These are phyloP conservation scores for Catocala nupta DNA, from an alignment of 2,888 invertebrate genomes.

Conservation along the genomic window DNA sequence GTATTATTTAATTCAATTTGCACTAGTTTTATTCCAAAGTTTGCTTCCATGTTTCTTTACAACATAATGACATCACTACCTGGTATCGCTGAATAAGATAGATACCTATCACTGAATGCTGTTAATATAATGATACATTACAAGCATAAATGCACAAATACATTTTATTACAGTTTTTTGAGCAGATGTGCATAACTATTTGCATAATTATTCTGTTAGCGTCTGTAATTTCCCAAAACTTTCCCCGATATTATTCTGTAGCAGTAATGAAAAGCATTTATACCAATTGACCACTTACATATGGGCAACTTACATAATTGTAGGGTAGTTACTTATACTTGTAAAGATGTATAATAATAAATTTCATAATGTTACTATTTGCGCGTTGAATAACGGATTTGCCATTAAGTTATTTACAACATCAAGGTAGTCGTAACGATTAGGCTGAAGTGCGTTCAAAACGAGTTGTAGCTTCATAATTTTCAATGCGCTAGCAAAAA, in stretches of 20 bases:
- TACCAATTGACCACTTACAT: not conserved
- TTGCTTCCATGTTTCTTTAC: constrained; percentile 3
- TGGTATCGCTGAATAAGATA: not conserved
- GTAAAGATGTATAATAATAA: not conserved
- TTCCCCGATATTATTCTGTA: not conserved
- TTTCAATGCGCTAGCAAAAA: constrained; percentile 39
- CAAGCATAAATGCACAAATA: constrained; percentile 6
- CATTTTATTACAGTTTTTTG: constrained; percentile 6
- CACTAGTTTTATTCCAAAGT: constrained; percentile 23
- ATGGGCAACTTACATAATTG: not conserved
- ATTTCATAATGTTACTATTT: constrained; percentile 2
- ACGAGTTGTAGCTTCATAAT: constrained; percentile 37
- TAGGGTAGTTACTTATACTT: not conserved
- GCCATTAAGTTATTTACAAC: not conserved
- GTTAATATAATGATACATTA: constrained; percentile 5
- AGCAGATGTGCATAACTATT: constrained; percentile 13
- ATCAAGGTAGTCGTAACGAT: constrained; percentile 6
- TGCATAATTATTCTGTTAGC: constrained; percentile 14
- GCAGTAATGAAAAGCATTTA: not conserved
- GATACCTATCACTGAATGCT: not conserved
- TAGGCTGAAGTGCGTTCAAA: constrained; percentile 17
- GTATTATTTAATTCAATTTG: constrained; percentile 41
- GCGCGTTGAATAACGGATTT: constrained; percentile 1
- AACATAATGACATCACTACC: not conserved
- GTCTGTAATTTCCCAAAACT: constrained; percentile 4